phyloP scores from a whole-genome alignment of 2,113 vertebrate genomes.

The Spheniscus mendiculus region DNA sequence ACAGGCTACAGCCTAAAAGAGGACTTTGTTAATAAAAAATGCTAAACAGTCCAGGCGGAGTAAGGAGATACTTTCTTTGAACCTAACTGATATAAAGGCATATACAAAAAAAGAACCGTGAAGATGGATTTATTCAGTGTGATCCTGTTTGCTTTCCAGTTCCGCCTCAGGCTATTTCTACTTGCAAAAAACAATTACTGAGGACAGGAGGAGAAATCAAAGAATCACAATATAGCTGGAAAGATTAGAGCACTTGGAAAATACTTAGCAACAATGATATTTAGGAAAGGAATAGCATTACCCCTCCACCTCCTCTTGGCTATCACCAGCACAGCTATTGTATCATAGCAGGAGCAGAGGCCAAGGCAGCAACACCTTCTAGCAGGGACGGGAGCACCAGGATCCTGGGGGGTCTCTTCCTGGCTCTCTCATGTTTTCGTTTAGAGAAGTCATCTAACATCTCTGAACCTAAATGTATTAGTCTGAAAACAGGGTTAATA shows the following conservation, averaged over 20 bases:
- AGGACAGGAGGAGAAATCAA: conserved; percentile 36
- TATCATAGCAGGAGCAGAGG: background rate
- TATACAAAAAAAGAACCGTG: background rate
- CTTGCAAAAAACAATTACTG: background rate
- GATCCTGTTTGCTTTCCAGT: conserved; percentile 24
- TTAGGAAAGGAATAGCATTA: background rate
- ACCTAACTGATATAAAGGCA: background rate
- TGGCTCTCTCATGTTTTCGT: background rate
- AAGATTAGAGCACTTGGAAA: background rate
- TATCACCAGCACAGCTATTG: background rate
- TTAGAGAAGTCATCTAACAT: background rate
- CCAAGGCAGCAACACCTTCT: background rate
- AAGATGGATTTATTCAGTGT: conserved; percentile 40
- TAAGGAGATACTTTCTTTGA: conserved; percentile 66
- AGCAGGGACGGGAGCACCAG: background rate
- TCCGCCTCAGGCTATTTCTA: background rate
- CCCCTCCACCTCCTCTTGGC: background rate
- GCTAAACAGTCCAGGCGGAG: conserved; percentile 14
- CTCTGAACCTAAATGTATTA: background rate
- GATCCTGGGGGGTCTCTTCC: background rate
- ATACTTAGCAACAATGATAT: background rate
- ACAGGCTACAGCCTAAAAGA: conserved; percentile 57
- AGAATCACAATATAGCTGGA: background rate
- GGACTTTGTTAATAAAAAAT: conserved; percentile 68
- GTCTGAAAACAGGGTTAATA: background rate